phyloP scores from a whole-genome alignment of 2,888 invertebrate species.

The Xestia c-nigrum region DNA sequence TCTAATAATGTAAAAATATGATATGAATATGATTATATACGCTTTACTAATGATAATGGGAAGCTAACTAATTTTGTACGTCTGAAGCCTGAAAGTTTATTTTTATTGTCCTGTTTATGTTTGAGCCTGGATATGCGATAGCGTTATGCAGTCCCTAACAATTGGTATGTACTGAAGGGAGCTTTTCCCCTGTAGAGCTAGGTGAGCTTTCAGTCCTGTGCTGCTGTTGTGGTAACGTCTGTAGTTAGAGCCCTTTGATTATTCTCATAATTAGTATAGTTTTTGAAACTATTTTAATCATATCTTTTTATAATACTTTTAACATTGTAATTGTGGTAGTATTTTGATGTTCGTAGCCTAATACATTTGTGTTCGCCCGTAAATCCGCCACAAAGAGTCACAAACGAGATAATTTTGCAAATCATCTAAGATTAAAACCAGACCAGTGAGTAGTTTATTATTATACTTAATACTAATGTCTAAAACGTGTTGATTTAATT shows the following conservation, averaged over 20 bases:
- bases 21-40: conserved; percentile 50
- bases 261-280: conserved; percentile 33
- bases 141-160: conserved; percentile 74
- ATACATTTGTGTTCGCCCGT: background rate
- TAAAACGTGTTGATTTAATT: background rate
- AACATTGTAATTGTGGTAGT: conserved; percentile 27
- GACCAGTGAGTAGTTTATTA: background rate
- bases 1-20: conserved; percentile 44
- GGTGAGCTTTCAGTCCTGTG: conserved; percentile 54
- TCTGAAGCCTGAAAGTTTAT: conserved; percentile 70
- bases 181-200: conserved; percentile 57
- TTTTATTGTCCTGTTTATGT: conserved; percentile 74
- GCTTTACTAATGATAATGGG: conserved; percentile 55
- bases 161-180: conserved; percentile 79
- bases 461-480: too few species aligned
- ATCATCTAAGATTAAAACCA: background rate
- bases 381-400: background rate
- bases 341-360: conserved; percentile 22
- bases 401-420: conserved; percentile 19
- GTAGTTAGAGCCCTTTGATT: conserved; percentile 49
- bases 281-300: conserved; percentile 16
- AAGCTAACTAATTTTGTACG: conserved; percentile 51
- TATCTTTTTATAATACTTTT: conserved; percentile 1
- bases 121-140: conserved; percentile 82
- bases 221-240: conserved; percentile 36